phyloP scores from a whole-genome alignment of 92 coral and sea anemone species.

The Epizoanthus scotinus region DNA sequence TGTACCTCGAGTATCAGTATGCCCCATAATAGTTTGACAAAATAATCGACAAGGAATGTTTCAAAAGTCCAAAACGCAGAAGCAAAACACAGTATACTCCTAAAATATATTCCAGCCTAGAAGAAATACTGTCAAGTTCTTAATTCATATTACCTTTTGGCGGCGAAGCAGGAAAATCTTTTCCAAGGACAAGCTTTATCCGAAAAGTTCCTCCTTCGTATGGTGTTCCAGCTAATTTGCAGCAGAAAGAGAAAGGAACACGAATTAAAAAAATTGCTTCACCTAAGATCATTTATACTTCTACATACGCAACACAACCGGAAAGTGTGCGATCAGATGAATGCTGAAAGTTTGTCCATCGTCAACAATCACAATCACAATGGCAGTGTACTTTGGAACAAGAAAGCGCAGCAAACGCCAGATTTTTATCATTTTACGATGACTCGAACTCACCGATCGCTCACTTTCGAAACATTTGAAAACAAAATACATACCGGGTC shows the following conservation, averaged over 20 bases:
- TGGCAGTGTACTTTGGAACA: background rate
- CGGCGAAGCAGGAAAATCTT: slow-evolving; percentile 95
- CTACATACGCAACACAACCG: background rate
- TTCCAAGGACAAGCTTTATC: slow-evolving; percentile 90
- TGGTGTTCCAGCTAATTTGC: slow-evolving; percentile 90
- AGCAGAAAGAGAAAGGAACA: background rate
- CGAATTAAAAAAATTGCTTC: background rate
- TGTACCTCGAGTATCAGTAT: no score
- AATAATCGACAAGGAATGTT: no score
- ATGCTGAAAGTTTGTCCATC: no score
- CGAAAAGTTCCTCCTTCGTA: slow-evolving; percentile 96
- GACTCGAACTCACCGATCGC: background rate
- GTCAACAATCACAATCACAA: no score
- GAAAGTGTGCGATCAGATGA: background rate
- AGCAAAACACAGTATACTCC: background rate
- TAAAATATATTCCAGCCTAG: background rate
- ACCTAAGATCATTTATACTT: background rate
- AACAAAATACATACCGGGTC: slow-evolving; percentile 76
- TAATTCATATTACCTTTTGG: slow-evolving; percentile 84
- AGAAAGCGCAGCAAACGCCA: background rate
- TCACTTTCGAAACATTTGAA: background rate
- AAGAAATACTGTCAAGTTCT: background rate
- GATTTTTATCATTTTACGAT: no score
- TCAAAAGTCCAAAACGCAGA: background rate
- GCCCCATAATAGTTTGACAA: no score